A percentile compares a stretch with the other conserved stretches of the same genome.
These are phyloP conservation scores for Rhizomys pruinosus DNA, from an alignment of 2,113 vertebrate species.

Conservation along the genomic window DNA sequence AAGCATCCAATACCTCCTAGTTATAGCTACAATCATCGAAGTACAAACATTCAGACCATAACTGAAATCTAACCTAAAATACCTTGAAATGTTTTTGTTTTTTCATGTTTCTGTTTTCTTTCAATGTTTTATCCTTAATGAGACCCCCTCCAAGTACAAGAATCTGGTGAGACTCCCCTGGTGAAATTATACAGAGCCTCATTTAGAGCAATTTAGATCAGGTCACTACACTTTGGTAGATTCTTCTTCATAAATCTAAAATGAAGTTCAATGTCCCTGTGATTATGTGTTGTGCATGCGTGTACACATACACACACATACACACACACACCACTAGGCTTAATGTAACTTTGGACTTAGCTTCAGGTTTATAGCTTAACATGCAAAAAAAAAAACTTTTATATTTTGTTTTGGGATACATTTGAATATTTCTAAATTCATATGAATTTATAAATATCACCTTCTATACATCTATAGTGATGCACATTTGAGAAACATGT, in stretches of 20 bases:
- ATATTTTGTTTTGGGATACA: not conserved
- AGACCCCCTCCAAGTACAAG: not conserved
- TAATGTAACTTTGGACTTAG: constrained; percentile 40
- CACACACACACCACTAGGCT: not conserved
- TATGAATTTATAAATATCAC: not conserved
- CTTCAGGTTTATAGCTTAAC: not conserved
- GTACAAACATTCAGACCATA: not conserved
- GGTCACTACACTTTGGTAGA: constrained; percentile 55
- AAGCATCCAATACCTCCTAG: not conserved
- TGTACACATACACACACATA: no score
- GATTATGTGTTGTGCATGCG: constrained; percentile 70
- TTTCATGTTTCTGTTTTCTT: constrained; percentile 58
- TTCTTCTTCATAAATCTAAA: constrained; percentile 59
- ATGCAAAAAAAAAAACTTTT: constrained; percentile 37
- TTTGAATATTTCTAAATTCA: not conserved
- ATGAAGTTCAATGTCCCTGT: constrained; percentile 57
- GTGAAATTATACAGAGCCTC: constrained; percentile 29
- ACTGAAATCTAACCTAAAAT: not conserved
- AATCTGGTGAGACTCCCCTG: constrained; percentile 35
- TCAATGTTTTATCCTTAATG: constrained; percentile 10
- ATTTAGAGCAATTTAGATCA: constrained; percentile 61
- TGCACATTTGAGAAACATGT: not conserved
- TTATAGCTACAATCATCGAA: not conserved
- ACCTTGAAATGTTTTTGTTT: not conserved
- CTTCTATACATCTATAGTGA: not conserved